Conservation (phyloP, 2,888 invertebrate genomes). For the Heterodera filipjevi region DNA sequence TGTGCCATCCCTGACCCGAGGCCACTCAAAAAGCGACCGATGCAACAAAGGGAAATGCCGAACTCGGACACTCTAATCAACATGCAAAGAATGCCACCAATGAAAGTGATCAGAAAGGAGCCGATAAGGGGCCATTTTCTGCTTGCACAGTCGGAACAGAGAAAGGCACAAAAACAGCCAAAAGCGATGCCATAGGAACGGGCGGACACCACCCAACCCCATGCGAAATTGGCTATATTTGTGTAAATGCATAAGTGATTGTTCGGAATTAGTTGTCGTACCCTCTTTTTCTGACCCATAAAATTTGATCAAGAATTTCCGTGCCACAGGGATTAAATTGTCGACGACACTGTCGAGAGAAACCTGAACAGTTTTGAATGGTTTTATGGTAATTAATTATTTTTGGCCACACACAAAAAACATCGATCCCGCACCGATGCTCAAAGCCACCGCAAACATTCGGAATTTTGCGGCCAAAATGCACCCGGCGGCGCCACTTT, state of each 20-base stretch:
- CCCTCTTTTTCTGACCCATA: slow-evolving; percentile 38
- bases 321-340: slow-evolving; percentile 56
- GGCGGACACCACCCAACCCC: slow-evolving; percentile 57
- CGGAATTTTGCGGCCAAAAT: slow-evolving; percentile 26
- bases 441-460: slow-evolving; percentile 44
- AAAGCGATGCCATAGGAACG: slow-evolving; percentile 58
- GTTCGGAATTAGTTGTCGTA: no score
- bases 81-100: slow-evolving; percentile 52
- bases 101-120: slow-evolving; percentile 48
- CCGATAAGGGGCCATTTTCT: slow-evolving; percentile 41
- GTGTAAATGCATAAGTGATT: no score
- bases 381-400: no score
- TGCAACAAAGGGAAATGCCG: slow-evolving; percentile 42
- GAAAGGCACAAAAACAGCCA: slow-evolving; percentile 54
- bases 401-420: slow-evolving; percentile 45
- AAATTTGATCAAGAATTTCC: slow-evolving; percentile 48
- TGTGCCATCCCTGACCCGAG: slow-evolving; percentile 59
- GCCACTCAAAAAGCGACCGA: slow-evolving; percentile 58
- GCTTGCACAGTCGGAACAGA: slow-evolving; percentile 43
- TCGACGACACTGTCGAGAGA: slow-evolving; percentile 61
- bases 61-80: slow-evolving; percentile 47
- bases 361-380: slow-evolving; percentile 39
- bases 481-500: background rate
- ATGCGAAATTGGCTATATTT: slow-evolving; percentile 53
- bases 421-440: slow-evolving; percentile 56